phyloP scores from a whole-genome alignment of 2,888 invertebrate genomes.

The Heliconius erato region DNA sequence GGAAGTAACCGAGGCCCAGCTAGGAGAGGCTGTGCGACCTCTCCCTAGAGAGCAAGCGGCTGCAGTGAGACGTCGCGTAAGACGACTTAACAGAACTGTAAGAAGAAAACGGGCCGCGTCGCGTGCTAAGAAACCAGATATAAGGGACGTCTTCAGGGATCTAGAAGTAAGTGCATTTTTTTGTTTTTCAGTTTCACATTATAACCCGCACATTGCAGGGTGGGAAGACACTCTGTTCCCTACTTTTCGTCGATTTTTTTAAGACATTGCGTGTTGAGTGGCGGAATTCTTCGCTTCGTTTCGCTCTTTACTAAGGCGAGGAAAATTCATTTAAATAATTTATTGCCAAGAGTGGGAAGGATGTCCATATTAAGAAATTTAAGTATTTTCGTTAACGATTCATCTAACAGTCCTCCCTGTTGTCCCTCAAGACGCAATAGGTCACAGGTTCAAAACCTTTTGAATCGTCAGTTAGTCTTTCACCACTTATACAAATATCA shows the following conservation, averaged over 20 bases:
- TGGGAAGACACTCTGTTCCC: no score
- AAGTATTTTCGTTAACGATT: neutral
- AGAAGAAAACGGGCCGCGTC: conserved; percentile 85
- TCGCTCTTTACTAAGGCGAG: neutral
- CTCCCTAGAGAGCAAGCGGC: conserved; percentile 91
- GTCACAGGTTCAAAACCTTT: conserved; percentile 11
- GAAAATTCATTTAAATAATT: neutral
- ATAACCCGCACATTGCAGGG: no score
- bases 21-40: conserved; percentile 87
- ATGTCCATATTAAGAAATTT: neutral
- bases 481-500: conserved; percentile 6
- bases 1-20: conserved; percentile 88
- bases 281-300: neutral
- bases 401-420: neutral
- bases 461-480: conserved; percentile 2
- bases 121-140: conserved; percentile 90
- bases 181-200: neutral
- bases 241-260: neutral
- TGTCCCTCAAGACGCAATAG: conserved; percentile 1
- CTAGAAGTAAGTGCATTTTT: conserved; percentile 87
- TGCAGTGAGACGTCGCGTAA: conserved; percentile 90
- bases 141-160: conserved; percentile 93
- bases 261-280: neutral
- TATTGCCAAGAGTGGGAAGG: neutral
- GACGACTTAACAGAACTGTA: conserved; percentile 91